These are phyloP conservation scores for Cheilosia variabilis DNA, from an alignment of 2,888 invertebrate genomes.

Conservation along the genomic window DNA sequence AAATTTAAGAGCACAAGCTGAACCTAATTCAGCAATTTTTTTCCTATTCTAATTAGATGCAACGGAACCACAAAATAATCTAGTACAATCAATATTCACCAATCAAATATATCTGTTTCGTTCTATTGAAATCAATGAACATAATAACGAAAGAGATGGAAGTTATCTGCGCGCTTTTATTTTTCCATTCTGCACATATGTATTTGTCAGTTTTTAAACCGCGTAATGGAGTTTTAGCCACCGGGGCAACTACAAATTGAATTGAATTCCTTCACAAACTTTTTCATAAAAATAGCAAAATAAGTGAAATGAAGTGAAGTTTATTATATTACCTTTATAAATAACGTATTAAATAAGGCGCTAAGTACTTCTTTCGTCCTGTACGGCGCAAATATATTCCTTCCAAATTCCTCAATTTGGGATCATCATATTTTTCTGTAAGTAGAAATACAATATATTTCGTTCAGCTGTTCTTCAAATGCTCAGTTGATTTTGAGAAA, in stretches of 20 bases:
- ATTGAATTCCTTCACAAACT: neutral
- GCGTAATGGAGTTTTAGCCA: conserved; percentile 48
- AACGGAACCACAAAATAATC: neutral
- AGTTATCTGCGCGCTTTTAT: conserved; percentile 49
- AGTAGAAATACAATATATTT: conserved; percentile 5
- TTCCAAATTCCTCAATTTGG: neutral
- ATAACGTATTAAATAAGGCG: neutral
- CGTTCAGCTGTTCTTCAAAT: neutral
- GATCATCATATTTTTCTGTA: neutral
- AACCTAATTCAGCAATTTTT: neutral
- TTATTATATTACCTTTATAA: neutral
- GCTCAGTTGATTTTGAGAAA: too few species aligned
- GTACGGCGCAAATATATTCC: neutral
- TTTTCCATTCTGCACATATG: conserved; percentile 12
- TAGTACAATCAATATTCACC: conserved; percentile 1
- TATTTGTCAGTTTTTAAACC: conserved; percentile 49
- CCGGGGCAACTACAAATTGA: conserved; percentile 16
- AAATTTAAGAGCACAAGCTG: too few species aligned
- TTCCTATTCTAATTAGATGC: neutral
- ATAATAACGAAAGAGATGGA: conserved; percentile 13
- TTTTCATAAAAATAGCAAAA: neutral
- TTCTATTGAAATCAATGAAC: neutral
- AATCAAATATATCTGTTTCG: neutral
- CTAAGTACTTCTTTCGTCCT: neutral
- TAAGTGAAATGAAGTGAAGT: conserved; percentile 25